phyloP scores from a whole-genome alignment of 92 coral and sea anemone species.

The Diadumene lineata region DNA sequence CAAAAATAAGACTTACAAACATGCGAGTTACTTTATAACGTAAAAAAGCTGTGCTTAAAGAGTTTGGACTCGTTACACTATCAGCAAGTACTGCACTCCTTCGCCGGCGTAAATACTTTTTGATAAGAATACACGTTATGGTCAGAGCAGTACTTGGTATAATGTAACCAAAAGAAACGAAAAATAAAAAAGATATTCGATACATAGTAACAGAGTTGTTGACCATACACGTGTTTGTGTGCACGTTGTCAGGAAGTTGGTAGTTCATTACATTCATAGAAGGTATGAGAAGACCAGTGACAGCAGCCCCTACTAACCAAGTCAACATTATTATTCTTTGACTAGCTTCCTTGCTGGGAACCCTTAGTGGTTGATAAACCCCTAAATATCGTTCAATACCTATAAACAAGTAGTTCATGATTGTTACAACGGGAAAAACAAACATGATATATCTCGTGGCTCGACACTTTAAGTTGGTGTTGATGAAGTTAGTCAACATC shows the following conservation, averaged over 20 bases:
- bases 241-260: background rate
- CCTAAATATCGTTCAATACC: constrained; percentile 18
- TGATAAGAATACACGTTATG: background rate
- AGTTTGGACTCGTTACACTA: background rate
- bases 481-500: constrained; percentile 1
- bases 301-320: constrained; percentile 1
- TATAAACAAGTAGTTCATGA: background rate
- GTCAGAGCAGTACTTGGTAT: constrained; percentile 6
- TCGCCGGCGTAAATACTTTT: background rate
- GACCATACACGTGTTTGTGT: constrained; percentile 1
- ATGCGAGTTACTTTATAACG: constrained; percentile 3
- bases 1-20: constrained; percentile 24
- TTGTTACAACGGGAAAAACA: background rate
- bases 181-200: background rate
- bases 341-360: background rate
- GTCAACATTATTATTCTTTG: constrained; percentile 1
- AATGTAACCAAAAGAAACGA: background rate
- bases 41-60: background rate
- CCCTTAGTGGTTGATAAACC: constrained; percentile 2
- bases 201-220: background rate
- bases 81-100: constrained; percentile 8
- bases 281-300: background rate
- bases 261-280: background rate
- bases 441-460: background rate
- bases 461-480: background rate